A percentile compares a stretch with the other conserved stretches of the same genome.
Evolutionary conservation across 23 tunicate species (phyloP).

Genomic region (Diplosoma virens): DNA sequence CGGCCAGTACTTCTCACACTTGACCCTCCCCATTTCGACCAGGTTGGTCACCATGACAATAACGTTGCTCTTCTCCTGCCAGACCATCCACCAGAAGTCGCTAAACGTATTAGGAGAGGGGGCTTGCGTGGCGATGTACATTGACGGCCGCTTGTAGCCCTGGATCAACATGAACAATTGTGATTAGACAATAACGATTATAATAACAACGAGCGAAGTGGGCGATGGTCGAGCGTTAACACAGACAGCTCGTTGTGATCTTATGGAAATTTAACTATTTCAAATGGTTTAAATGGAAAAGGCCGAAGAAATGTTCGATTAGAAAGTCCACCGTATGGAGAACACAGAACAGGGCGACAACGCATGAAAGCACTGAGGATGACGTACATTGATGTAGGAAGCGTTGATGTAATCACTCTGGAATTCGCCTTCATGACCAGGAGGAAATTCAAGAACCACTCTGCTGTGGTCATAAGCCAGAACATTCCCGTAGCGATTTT

Average conservation of each 20-base stretch:
- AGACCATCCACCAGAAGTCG: constrained; percentile 96
- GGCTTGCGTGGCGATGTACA: constrained; percentile 92
- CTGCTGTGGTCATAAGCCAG: constrained; percentile 98
- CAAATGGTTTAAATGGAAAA: too few species aligned
- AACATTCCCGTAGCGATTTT: constrained; percentile 90
- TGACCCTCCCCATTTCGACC: constrained; percentile 84
- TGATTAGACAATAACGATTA: too few species aligned
- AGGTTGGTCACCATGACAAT: constrained; percentile 92
- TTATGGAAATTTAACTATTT: too few species aligned
- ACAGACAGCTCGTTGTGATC: too few species aligned
- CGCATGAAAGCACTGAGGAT: too few species aligned
- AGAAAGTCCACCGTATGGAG: too few species aligned
- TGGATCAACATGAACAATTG: too few species aligned
- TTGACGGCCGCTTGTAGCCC: constrained; percentile 79
- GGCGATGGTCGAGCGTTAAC: too few species aligned
- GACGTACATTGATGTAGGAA: constrained; percentile 64
- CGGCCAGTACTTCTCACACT: constrained; percentile 97
- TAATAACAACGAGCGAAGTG: too few species aligned
- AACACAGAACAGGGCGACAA: too few species aligned
- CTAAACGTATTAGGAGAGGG: constrained; percentile 66
- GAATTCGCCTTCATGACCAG: constrained; percentile 59
- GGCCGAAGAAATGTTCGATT: too few species aligned
- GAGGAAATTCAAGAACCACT: constrained; percentile 58
- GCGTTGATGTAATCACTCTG: constrained; percentile 92
- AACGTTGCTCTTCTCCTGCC: constrained; percentile 88